Evolutionary conservation across 92 coral and sea anemone genomes (phyloP), one percentile per base, ranked within the genome.

Genomic region (Actinernus sp.): DNA sequence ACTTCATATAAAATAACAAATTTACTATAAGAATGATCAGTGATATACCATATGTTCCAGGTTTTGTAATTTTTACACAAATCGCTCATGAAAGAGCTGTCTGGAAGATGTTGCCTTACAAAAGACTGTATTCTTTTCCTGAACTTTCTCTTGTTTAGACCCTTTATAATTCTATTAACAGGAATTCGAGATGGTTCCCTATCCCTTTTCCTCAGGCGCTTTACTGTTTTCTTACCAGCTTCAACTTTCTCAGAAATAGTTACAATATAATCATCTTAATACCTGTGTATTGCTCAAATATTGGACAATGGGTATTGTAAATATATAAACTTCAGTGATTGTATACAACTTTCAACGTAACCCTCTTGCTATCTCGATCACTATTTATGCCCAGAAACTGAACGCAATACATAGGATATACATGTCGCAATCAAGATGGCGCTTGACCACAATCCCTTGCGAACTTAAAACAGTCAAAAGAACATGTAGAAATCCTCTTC

Each of bases 41-140:
- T 21, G 52, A 7, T 44, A 39, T 19, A 62, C 55, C 52, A 41
- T 0, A 44, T 12, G 39, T 33, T 20, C 63, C 50, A 54, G 26
- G 56, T 57, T 29, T 71, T 71, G 78, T 57, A 71, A 71, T 56
- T 59, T 56, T 45, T 43, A 58, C 78, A 71, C 47, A 71, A 71
- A 57, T 58, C 47, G 45, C 58, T 71, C 44, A 71, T 71, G 18
- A 71, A 71, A 17, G 67, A 71, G 27, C 45, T 56, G 64, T 31
- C 21, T 57, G 78, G 78, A 71, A 71, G 37, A 71, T 71, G 54
- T 56, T 45, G 78, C 26, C 67, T 58, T 29, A 41, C 51, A 61
- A 61, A 37, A 37, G 50, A 37, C 50, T 37, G 40, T 57, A 30
- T 30, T 57, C 45, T 32, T 57, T 57, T 57, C 63, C 41, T 57